Evolutionary conservation across 2,113 vertebrate species (phyloP).

Genomic region (Lanius ludovicianus): DNA sequence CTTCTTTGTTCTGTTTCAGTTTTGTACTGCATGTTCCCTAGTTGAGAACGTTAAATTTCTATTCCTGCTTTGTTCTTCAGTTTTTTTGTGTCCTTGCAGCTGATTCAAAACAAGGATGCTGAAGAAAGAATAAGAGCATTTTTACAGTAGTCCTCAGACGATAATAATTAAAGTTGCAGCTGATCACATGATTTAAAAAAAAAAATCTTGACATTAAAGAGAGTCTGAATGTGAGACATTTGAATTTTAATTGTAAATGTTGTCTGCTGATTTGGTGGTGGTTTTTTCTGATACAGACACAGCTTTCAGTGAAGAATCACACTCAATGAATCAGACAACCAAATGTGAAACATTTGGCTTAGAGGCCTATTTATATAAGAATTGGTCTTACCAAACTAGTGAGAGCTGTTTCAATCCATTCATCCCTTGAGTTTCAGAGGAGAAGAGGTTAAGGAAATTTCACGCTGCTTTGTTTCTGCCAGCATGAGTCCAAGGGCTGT

Average conservation of each 20-base stretch:
- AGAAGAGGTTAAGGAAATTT: not conserved
- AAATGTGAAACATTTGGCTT: slow-evolving; percentile 2
- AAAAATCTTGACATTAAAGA: not conserved
- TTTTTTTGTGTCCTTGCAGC: slow-evolving; percentile 5
- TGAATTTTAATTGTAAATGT: slow-evolving; percentile 34
- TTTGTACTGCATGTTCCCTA: not conserved
- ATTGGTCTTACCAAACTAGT: not conserved
- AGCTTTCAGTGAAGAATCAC: slow-evolving; percentile 26
- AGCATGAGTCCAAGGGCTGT: not conserved
- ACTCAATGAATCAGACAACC: not conserved
- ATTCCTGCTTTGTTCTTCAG: not conserved
- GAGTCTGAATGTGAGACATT: not conserved
- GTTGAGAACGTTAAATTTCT: not conserved
- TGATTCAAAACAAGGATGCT: not conserved
- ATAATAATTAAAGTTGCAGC: not conserved
- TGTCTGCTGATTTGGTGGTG: not conserved
- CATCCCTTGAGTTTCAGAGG: not conserved
- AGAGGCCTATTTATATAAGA: not conserved
- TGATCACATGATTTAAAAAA: not conserved
- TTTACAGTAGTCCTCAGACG: not conserved
- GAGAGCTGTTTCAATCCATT: not conserved
- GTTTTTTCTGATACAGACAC: not conserved
- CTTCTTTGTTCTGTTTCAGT: not conserved
- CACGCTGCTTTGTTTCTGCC: slow-evolving; percentile 18
- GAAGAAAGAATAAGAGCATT: not conserved